Percentiles rank a stretch among this genome's conserved stretches.
Conservation (phyloP, 2,888 invertebrate species). For the Leptopterna dolabrata region DNA sequence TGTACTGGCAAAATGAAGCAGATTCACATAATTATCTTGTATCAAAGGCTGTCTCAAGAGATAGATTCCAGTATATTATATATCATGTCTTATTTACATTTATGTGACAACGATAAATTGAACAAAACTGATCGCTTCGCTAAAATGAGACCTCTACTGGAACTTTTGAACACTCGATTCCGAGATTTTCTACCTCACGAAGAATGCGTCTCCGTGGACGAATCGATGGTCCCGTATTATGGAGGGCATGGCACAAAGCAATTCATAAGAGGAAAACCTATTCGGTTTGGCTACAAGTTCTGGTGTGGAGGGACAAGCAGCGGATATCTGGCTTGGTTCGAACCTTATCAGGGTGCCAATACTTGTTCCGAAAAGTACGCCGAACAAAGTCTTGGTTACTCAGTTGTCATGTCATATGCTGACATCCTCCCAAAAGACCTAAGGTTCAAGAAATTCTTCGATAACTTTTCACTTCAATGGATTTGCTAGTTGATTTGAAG, state of each 20-base stretch:
- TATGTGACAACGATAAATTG: constrained; percentile 28
- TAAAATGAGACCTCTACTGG: too few relatives aligned
- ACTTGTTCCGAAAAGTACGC: neutral
- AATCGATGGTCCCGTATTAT: neutral
- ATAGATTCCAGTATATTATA: constrained; percentile 29
- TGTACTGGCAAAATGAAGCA: constrained; percentile 19
- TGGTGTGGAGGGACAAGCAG: constrained; percentile 29
- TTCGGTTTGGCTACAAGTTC: constrained; percentile 36
- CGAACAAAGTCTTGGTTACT: neutral
- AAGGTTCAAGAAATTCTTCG: neutral
- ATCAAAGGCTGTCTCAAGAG: too few relatives aligned
- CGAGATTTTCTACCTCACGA: too few relatives aligned
- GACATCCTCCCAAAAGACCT: too few relatives aligned
- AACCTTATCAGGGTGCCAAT: constrained; percentile 48
- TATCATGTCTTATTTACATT: constrained; percentile 31
- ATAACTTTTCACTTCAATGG: constrained; percentile 18
- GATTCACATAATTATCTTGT: constrained; percentile 34
- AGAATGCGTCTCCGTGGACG: constrained; percentile 8
- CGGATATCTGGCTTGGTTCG: constrained; percentile 19
- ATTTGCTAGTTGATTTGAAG: too few relatives aligned
- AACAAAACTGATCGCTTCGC: too few relatives aligned
- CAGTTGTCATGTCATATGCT: too few relatives aligned
- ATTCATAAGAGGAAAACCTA: too few relatives aligned
- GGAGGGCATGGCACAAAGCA: too few relatives aligned
- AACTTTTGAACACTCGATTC: too few relatives aligned